A percentile compares a stretch with the other conserved stretches of the same genome.
phyloP scores from a whole-genome alignment of 2,888 invertebrate species.

The Ceramica pisi region DNA sequence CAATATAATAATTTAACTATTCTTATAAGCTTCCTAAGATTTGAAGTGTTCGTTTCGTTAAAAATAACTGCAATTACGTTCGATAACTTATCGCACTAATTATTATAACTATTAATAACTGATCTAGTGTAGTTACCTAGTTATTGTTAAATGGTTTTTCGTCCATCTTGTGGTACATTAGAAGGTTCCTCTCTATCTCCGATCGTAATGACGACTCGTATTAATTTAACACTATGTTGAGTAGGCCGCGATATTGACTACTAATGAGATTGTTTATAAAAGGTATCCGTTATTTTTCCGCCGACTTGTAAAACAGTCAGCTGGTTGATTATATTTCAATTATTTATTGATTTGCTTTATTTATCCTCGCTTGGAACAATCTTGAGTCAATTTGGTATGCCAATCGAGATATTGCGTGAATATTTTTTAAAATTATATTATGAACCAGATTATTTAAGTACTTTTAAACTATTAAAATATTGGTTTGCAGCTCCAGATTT shows the following conservation, averaged over 20 bases:
- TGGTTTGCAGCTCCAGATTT: not conserved
- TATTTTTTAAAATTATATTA: not conserved
- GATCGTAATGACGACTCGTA: slow-evolving; percentile 55
- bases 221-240: slow-evolving; percentile 61
- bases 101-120: slow-evolving; percentile 78
- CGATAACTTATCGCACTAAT: slow-evolving; percentile 79
- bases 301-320: slow-evolving; percentile 42
- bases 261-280: slow-evolving; percentile 58
- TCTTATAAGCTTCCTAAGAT: slow-evolving; percentile 62
- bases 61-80: slow-evolving; percentile 72
- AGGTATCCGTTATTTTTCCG: slow-evolving; percentile 18
- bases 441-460: not conserved
- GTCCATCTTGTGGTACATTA: slow-evolving; percentile 53
- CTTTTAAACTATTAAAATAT: not conserved
- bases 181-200: slow-evolving; percentile 35
- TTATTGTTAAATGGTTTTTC: slow-evolving; percentile 71
- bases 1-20: slow-evolving; percentile 61
- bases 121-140: slow-evolving; percentile 76
- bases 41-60: slow-evolving; percentile 69
- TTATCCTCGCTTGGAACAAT: not conserved
- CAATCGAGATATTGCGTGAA: not conserved
- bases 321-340: slow-evolving; percentile 2
- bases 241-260: slow-evolving; percentile 85
- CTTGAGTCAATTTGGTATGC: not conserved
- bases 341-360: slow-evolving; percentile 16